These are phyloP conservation scores for Araneus ventricosus DNA, from an alignment of 1,140 invertebrate species.

Conservation along the genomic window DNA sequence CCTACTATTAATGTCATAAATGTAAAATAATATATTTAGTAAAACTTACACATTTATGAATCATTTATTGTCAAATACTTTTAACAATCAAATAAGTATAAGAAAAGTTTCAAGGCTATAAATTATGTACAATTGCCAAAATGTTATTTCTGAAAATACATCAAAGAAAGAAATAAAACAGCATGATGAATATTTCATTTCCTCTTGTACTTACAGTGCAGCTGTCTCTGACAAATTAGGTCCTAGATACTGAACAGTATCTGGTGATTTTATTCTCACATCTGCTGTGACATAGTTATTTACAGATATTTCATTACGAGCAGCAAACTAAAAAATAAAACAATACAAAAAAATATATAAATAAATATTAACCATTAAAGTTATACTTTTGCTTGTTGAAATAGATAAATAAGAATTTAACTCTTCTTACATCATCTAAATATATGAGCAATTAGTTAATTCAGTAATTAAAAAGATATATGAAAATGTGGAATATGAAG, in stretches of 20 bases:
- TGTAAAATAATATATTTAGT: too few relatives aligned
- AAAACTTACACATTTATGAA: too few relatives aligned
- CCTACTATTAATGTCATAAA: too few relatives aligned
- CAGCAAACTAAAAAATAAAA: conserved; percentile 76
- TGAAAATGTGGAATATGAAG: neutral
- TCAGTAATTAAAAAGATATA: too few relatives aligned
- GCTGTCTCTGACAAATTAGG: conserved; percentile 60
- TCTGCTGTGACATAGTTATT: conserved; percentile 76
- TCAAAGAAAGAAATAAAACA: too few relatives aligned
- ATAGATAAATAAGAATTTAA: neutral
- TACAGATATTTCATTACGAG: conserved; percentile 76
- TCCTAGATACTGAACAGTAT: conserved; percentile 76
- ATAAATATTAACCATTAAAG: neutral
- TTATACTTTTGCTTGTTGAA: neutral
- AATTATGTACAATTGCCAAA: too few relatives aligned
- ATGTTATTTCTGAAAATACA: too few relatives aligned
- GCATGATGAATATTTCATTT: neutral
- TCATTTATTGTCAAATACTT: too few relatives aligned
- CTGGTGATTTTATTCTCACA: conserved; percentile 75
- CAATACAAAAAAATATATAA: neutral
- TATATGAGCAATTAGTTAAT: too few relatives aligned
- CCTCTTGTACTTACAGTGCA: conserved; percentile 62
- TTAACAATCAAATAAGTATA: too few relatives aligned
- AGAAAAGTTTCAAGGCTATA: too few relatives aligned
- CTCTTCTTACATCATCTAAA: neutral